A percentile compares a stretch with the other conserved stretches of the same genome.
Conservation (phyloP, 2,113 vertebrate species). For the Murina feae region DNA sequence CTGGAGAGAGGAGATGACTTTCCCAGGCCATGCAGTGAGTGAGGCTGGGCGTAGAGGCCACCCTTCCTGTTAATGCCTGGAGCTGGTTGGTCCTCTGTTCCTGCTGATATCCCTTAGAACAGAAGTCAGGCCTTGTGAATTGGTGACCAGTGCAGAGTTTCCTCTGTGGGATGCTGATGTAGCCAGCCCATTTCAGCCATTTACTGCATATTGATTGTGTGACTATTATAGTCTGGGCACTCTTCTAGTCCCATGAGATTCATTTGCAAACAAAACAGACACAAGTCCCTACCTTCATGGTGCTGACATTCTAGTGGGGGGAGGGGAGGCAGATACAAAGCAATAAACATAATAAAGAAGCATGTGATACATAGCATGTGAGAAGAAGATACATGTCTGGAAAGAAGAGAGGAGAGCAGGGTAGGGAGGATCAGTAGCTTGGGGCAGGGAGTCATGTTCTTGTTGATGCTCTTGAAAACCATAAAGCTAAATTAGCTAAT, state of each 20-base stretch:
- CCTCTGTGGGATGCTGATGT: background rate
- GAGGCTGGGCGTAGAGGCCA: background rate
- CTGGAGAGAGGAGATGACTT: background rate
- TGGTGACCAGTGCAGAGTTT: background rate
- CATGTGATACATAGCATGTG: background rate
- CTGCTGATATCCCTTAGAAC: background rate
- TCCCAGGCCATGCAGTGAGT: background rate
- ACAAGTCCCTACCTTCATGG: background rate
- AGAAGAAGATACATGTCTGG: background rate
- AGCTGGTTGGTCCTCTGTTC: background rate
- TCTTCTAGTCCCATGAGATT: background rate
- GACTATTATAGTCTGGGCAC: background rate
- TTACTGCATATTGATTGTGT: background rate
- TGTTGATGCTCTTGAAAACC: background rate
- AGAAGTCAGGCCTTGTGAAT: fast-evolving
- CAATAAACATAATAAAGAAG: background rate
- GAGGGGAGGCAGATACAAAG: background rate
- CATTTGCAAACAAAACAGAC: background rate
- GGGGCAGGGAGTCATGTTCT: background rate
- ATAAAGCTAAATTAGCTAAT: background rate
- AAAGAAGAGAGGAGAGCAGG: background rate
- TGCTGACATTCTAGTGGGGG: background rate
- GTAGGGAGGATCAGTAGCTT: background rate
- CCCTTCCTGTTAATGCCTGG: background rate
- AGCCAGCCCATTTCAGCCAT: background rate